Base-by-base conservation (phyloP, 2,888 invertebrate genomes). In the Allolobophora icterica region DNA sequence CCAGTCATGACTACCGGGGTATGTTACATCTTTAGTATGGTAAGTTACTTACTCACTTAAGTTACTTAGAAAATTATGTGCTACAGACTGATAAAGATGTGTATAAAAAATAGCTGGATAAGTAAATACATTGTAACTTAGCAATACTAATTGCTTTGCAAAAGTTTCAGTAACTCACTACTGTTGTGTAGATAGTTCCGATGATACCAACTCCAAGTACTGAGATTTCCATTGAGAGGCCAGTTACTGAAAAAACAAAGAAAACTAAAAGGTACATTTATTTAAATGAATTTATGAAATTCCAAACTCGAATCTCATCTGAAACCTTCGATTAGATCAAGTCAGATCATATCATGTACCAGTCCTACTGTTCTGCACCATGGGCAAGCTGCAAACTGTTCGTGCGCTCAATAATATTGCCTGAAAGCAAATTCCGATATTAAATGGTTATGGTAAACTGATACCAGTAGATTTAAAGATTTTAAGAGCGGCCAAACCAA, bases 161-260 rank as follows among this genome's bases (percentile, higher is more conserved):
- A 21, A 24, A 52, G 5, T 8, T n/a, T 30, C n/a, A n/a, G n/a
- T 11, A 30, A 92, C 94, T 94, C 93, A 95, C 96, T 92, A 95
- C 90, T 21, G 95, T 94, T 52, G 96, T 95, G 93, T 96, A 96
- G 91, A 95, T 94, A 8, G 95, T 95, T 90, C 95, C 95, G 0
- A 96, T 93, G 0, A 94, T 83, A 0, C 95, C 95, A 8, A 95
- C 95, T 11, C 94, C 93, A 8, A 94, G 92, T 34, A 95, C 94
- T 1, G 94, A 94, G 21, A 94, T 91, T 91, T 94, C 94, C 35
- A 95, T 71, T 2, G 94, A 93, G 13, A 96, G 93, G 8, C 95
- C 94, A 19, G 95, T 95, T 30, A 95, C 95, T 95, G 93, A 87
- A 94, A 94, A 71, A 35, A 89, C 35, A 91, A n/a, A 71, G 52